These are phyloP conservation scores for Hydrolagus affinis DNA, from an alignment of 2,113 vertebrate genomes.

Conservation along the genomic window DNA sequence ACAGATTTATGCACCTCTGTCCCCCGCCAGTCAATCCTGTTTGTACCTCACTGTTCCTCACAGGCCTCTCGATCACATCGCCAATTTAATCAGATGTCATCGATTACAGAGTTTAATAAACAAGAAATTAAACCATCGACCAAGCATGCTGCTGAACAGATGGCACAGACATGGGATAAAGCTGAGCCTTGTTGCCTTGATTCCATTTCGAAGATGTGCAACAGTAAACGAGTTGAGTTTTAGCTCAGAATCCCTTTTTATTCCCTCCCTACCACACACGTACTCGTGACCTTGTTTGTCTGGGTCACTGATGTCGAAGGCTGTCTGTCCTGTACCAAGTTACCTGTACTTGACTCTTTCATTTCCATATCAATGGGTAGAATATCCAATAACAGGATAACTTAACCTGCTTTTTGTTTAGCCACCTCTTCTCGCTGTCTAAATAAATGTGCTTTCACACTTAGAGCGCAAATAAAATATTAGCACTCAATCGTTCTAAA, in stretches of 20 bases:
- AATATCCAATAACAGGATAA: background rate
- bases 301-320: background rate
- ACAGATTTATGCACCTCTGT: background rate
- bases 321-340: background rate
- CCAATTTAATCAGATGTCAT: constrained; percentile 12
- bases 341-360: background rate
- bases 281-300: background rate
- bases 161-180: background rate
- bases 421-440: background rate
- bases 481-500: too few species aligned
- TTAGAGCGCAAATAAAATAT: too few species aligned
- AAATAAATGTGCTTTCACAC: background rate
- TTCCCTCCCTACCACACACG: background rate
- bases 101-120: constrained; percentile 21
- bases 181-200: background rate
- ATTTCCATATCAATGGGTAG: background rate
- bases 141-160: constrained; percentile 6
- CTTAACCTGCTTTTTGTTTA: background rate
- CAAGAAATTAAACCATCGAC: constrained; percentile 20
- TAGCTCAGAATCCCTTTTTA: background rate
- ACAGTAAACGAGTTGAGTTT: background rate
- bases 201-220: constrained; percentile 6
- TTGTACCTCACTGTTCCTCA: background rate
- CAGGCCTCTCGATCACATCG: background rate
- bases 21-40: background rate